A percentile compares a stretch with the other conserved stretches of the same genome.
phyloP scores from a whole-genome alignment of 2,888 invertebrate species.

The Trachelus troglodyta region DNA sequence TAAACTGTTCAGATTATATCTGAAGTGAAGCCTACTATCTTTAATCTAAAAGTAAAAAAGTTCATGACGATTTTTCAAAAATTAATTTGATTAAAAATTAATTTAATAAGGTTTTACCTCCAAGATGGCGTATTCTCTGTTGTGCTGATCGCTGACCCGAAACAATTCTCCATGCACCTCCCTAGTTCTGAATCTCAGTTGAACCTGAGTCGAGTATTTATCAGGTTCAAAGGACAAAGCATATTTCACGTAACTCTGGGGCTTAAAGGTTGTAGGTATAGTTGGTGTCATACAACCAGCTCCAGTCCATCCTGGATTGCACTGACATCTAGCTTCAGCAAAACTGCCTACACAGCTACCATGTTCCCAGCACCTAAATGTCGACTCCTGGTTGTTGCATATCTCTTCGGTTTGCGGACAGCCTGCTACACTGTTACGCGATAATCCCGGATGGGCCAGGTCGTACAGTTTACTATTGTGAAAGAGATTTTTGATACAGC shows the following conservation, averaged over 20 bases:
- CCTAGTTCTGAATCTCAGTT: conserved; percentile 92
- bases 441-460: conserved; percentile 90
- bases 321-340: conserved; percentile 90
- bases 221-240: conserved; percentile 94
- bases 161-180: conserved; percentile 95
- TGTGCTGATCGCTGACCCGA: conserved; percentile 93
- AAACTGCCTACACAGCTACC: conserved; percentile 95
- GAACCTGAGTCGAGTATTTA: conserved; percentile 91
- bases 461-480: conserved; percentile 97
- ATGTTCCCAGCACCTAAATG: conserved; percentile 90
- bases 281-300: conserved; percentile 88
- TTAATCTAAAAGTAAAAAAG: conserved; percentile 75
- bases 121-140: conserved; percentile 92
- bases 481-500: conserved; percentile 94
- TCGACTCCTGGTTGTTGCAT: conserved; percentile 88
- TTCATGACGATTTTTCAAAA: neutral
- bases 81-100: neutral
- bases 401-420: conserved; percentile 95
- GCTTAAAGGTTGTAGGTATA: conserved; percentile 91
- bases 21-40: conserved; percentile 89
- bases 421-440: conserved; percentile 86
- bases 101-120: conserved; percentile 66
- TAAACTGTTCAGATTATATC: conserved; percentile 92
- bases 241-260: conserved; percentile 96
- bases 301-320: conserved; percentile 95